phyloP scores from a whole-genome alignment of 2,113 vertebrate genomes.

The Chloropsis hardwickii region DNA sequence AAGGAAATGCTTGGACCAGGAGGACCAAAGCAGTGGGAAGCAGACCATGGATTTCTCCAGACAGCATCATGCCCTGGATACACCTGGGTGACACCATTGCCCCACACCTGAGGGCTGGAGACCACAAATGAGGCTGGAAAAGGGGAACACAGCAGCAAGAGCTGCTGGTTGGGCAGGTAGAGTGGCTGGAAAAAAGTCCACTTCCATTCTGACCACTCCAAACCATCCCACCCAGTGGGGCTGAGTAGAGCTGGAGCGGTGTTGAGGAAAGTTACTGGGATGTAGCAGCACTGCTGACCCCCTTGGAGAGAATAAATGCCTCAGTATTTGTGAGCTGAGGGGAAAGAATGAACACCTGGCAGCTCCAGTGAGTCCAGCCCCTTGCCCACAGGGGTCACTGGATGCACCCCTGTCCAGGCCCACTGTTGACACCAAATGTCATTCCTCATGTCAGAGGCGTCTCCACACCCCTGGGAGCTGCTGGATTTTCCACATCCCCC shows the following conservation, averaged over 20 bases:
- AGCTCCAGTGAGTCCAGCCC: background rate
- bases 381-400: accelerated
- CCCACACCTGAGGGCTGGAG: background rate
- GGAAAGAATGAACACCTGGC: background rate
- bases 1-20: background rate
- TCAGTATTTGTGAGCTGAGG: accelerated
- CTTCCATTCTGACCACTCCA: background rate
- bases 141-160: background rate
- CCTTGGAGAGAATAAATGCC: background rate
- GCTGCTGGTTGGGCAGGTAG: background rate
- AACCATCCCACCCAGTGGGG: background rate
- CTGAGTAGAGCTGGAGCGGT: background rate
- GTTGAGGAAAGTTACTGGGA: too few species aligned
- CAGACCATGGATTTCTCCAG: background rate
- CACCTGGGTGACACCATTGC: background rate
- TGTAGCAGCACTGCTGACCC: background rate
- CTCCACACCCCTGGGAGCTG: background rate
- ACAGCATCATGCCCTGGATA: background rate
- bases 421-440: accelerated
- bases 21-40: background rate
- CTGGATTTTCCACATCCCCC: accelerated
- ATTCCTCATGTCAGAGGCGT: background rate
- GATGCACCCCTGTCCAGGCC: background rate
- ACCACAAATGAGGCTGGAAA: background rate
- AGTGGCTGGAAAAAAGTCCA: background rate